Percentiles rank a stretch among this genome's conserved stretches.
phyloP scores from a whole-genome alignment of 1,140 invertebrate species.

The Drosophila sproati region DNA sequence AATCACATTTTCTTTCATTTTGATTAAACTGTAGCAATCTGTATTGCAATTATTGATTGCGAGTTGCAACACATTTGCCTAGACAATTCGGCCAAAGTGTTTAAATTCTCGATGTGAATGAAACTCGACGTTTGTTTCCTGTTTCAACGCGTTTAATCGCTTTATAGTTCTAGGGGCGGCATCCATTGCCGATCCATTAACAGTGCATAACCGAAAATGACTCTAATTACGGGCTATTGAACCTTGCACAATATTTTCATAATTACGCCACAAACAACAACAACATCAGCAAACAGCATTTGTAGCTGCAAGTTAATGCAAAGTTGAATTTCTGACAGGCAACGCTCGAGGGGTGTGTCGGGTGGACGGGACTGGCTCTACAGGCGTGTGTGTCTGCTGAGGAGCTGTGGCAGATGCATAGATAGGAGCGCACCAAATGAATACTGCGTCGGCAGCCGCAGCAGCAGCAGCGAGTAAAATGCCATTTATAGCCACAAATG shows the following conservation, averaged over 20 bases:
- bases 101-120: conserved; percentile 16
- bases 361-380: neutral
- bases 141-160: conserved; percentile 3
- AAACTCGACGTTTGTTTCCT: conserved; percentile 31
- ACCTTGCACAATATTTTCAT: conserved; percentile 81
- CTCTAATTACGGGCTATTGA: conserved; percentile 68
- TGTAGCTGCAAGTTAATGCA: conserved; percentile 35
- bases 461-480: conserved; percentile 54
- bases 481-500: conserved; percentile 79
- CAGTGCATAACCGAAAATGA: conserved; percentile 39
- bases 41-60: neutral
- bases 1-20: neutral
- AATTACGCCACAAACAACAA: conserved; percentile 53
- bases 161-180: neutral
- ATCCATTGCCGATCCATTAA: conserved; percentile 22
- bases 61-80: neutral
- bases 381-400: conserved; percentile 17
- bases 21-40: neutral
- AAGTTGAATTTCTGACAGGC: conserved; percentile 8
- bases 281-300: conserved; percentile 21
- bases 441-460: conserved; percentile 37
- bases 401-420: conserved; percentile 30
- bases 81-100: neutral
- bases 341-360: neutral
- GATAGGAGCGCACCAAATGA: conserved; percentile 31